These are phyloP conservation scores for Xiphophorus hellerii DNA, from an alignment of 2,113 vertebrate species.

Conservation along the genomic window DNA sequence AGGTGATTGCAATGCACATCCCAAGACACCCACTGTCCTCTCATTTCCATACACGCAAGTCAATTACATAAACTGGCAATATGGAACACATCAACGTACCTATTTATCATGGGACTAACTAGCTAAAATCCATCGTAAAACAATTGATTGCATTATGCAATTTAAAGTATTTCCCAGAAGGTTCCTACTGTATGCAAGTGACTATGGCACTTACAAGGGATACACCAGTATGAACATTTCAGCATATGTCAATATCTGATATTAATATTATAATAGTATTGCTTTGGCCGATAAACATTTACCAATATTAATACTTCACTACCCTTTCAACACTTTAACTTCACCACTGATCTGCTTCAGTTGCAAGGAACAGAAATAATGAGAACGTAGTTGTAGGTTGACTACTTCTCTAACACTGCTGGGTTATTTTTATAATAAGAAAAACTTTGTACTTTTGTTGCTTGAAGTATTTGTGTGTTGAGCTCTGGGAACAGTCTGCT, in stretches of 20 bases:
- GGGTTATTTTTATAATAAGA: neutral
- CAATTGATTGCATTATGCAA: constrained; percentile 4
- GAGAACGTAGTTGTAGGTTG: neutral
- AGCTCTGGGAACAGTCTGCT: neutral
- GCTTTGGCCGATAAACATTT: no score
- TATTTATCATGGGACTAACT: constrained; percentile 37
- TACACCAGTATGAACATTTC: no score
- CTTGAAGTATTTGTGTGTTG: constrained; percentile 14
- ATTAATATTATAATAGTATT: no score
- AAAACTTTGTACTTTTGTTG: constrained; percentile 3
- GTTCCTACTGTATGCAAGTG: neutral
- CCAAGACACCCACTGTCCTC: constrained; percentile 31
- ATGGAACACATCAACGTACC: constrained; percentile 33
- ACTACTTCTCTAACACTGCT: neutral
- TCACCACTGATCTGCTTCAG: no score
- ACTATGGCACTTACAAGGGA: neutral
- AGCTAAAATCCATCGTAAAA: constrained; percentile 25
- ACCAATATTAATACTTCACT: no score
- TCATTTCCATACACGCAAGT: constrained; percentile 32
- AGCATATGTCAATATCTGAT: no score
- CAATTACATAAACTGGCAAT: constrained; percentile 34
- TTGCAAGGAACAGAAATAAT: neutral
- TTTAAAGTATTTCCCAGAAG: constrained; percentile 11
- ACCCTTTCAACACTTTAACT: no score
- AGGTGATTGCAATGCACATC: constrained; percentile 13